Conservation (phyloP, 2,797 vertebrate genomes). For the Acanthiza pusilla region DNA sequence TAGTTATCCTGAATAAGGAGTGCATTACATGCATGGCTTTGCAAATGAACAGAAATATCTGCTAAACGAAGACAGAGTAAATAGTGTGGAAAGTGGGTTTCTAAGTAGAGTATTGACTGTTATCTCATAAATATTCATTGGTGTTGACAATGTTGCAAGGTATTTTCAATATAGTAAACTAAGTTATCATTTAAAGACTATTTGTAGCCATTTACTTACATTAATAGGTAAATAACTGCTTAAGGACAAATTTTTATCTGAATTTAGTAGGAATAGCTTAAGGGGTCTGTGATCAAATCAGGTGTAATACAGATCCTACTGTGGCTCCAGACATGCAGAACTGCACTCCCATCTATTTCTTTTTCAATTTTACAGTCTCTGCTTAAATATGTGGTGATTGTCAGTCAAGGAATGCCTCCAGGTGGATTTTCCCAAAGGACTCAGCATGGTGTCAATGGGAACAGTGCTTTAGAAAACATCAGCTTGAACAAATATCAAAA, state of each 20-base stretch:
- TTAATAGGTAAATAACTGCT: neutral
- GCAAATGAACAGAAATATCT: neutral
- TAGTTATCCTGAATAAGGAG: neutral
- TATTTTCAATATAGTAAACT: neutral
- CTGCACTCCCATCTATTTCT: neutral
- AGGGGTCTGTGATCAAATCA: neutral
- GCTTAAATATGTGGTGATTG: neutral
- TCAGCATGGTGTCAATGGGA: neutral
- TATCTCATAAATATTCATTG: neutral
- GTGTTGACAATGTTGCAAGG: neutral
- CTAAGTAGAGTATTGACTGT: neutral
- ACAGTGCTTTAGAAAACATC: neutral
- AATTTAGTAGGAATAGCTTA: neutral
- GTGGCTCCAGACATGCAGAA: neutral
- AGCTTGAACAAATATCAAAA: neutral
- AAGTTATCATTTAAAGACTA: neutral
- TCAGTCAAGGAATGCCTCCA: constrained; percentile 13
- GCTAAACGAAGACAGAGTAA: neutral
- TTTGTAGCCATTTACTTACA: neutral
- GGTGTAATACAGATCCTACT: neutral
- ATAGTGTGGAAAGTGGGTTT: neutral
- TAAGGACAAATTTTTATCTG: neutral
- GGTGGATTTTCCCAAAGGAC: neutral
- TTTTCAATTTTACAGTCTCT: constrained; percentile 18
- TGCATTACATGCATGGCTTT: neutral